Percentiles rank a stretch among this genome's conserved stretches.
These are phyloP conservation scores for Hestina assimilis DNA, from an alignment of 1,140 invertebrate species.

Conservation along the genomic window DNA sequence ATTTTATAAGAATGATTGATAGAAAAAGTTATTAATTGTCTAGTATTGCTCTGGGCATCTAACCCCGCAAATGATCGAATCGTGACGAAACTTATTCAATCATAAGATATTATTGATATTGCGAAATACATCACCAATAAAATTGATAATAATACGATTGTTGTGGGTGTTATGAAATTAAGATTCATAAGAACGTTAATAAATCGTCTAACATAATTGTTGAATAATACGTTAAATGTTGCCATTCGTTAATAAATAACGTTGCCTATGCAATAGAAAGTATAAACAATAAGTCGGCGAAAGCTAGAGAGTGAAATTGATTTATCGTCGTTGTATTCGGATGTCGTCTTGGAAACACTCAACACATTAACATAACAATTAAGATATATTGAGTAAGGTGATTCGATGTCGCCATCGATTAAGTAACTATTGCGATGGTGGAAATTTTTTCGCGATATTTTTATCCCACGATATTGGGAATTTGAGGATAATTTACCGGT, in stretches of 20 bases:
- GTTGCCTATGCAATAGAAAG: constrained; percentile 64
- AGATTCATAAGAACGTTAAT: constrained; percentile 16
- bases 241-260: constrained; percentile 54
- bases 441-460: constrained; percentile 1
- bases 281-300: constrained; percentile 75
- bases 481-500: background rate
- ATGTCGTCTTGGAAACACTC: constrained; percentile 69
- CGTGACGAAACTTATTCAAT: constrained; percentile 2
- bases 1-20: too few relatives aligned
- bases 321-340: constrained; percentile 59
- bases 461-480: background rate
- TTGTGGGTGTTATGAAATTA: constrained; percentile 5
- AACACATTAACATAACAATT: constrained; percentile 72
- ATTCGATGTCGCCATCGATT: constrained; percentile 36
- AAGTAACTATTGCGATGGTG: constrained; percentile 33
- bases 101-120: background rate
- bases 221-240: constrained; percentile 55
- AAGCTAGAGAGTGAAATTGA: constrained; percentile 74
- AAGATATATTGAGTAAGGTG: constrained; percentile 58
- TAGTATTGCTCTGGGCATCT: too few relatives aligned
- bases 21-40: too few relatives aligned
- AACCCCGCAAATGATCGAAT: background rate
- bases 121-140: background rate
- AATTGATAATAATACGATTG: constrained; percentile 7
- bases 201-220: constrained; percentile 29